Base-by-base conservation (phyloP, 2,113 vertebrate genomes). In the Antennarius striatus region DNA sequence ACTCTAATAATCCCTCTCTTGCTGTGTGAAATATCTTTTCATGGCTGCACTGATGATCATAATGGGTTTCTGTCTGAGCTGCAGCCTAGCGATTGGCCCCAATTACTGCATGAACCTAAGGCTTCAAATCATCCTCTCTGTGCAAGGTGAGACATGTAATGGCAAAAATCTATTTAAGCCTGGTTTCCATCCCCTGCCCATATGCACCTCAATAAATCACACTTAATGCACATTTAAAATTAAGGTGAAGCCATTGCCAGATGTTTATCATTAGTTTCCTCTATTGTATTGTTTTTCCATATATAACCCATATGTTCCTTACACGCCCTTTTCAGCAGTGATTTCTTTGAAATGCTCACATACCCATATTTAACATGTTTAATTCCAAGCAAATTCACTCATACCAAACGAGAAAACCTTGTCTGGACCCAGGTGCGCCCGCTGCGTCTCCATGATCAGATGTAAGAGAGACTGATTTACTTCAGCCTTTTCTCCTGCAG, bases 51-150 rank as follows among this genome's bases (percentile, higher is more conserved):
- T 80, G 81, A 87, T 85, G 77, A 88, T 84, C 86, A 77, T 89
- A 89, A 88, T 87, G 84, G 81, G 83, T 84, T 89, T 86, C 88
- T 69, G 81, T 87, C 83, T 80, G 81, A 81, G 83, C 79, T 73
- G 77, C 77, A 81, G 81, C 81, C 84, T 76, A 62, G 79, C 81
- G 83, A 90, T 88, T 90, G 88, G 82, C 84, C 87, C 86, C 84
- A 89, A 89, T 89, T 90, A 90, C 71, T 73, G 83, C 68, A 40
- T 88, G 84, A 87, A 90, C 86, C 84, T 36, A 39, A 77, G 81
- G 76, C 81, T 83, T 87, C 81, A 89, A 84, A 88, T 88, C 87
- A 88, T 86, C 62, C 78, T 73, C 76, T 87, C 86, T 78, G 73
- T 83, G 86, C 81, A 86, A 86, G 89, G 84, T 88, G 82, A 82